Evolutionary conservation across 2,888 invertebrate genomes (phyloP), one percentile per base, ranked within the genome.

Genomic region (Parapristionchus giblindavisi): DNA sequence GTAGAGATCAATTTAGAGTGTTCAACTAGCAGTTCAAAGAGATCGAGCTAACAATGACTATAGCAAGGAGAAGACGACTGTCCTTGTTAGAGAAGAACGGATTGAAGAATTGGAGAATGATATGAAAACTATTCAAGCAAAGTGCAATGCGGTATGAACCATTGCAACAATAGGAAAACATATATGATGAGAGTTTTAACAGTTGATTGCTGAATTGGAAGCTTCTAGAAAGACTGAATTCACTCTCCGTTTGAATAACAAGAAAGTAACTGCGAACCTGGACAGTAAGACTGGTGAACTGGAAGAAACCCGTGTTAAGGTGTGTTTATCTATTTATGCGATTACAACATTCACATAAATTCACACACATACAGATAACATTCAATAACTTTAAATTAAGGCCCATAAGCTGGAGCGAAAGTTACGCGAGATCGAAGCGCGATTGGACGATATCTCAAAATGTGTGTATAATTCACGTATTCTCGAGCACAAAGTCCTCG

Each of bases 381-480:
- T 27, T 56, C 56, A 27, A 17, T 17, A 43, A 8, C 43, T 43
- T 43, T 43, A 14, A n/a, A 17, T 60, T 60, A 24, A 71, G 70
- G 54, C 56, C 21, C 70, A 71, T 56, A 38, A 40, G 1, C 29
- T 32, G 29, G 70, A 71, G 38, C 38, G 54, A 8, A 38, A 40
- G 21, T 21, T 79, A 70, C 76, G 74, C 54, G 75, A 77, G 51
- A 27, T 80, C 17, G 80, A 80, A 61, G 60, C 80, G 29, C 24
- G 78, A 48, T 78, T 82, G 27, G 78, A 79, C 52, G 77, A 79
- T 43, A 70, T 82, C 1, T 77, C 79, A 14, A 76, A 76, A 14
- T 77, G 78, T 72, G 81, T 82, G 17, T 82, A 82, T 68, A 76
- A 82, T 61, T 56, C 80, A 0, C 61, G 79, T 56, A 66, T 72